Evolutionary conservation across 2,797 vertebrate species (phyloP), one percentile per base, ranked within the genome.

Genomic region (Gouania willdenowi): DNA sequence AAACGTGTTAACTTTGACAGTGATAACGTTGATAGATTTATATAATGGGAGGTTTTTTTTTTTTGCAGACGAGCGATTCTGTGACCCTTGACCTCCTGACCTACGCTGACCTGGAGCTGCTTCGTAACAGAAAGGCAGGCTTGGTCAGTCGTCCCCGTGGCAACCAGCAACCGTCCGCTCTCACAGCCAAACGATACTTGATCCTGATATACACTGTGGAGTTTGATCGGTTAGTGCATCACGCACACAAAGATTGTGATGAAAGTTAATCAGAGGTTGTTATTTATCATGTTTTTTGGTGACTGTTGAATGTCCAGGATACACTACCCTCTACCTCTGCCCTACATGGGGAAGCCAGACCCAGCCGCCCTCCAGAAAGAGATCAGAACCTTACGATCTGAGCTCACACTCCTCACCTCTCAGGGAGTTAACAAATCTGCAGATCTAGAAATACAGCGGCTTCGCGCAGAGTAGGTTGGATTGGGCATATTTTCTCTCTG

Each of bases 151-250:
- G 91, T 22, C 83, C 88, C 0, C 71, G 82, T 0, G 47, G 87
- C 8, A 71, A 85, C 31, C 76, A 91, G 4, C 90, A 92, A 48
- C 84, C 86, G 0, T 84, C 92, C 9, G 81, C 77, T 1, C 91
- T 98, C 54, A 90, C 83, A 21, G 73, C 90, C 50, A 98, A 95
- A 69, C 86, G 95, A 73, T 98, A 98, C 66, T 88, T 98, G 26
- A 96, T 98, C 54, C 91, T 98, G 25, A 86, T 98, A 62, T 98
- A 98, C 78, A 97, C 93, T 0, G 95, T 98, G 41, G 94, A 98
- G 66, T 98, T 98, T 59, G 95, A 98, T 82, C 93, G 95, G 95
- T 97, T 28, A 17, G 72, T 63, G 1, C 11, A 10, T 44, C 4
- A 6, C 18, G 0, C 12, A 20, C 20, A 1, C 3, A 20, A 4